Evolutionary conservation across 2,888 invertebrate species (phyloP).

Genomic region (Macaria notata): DNA sequence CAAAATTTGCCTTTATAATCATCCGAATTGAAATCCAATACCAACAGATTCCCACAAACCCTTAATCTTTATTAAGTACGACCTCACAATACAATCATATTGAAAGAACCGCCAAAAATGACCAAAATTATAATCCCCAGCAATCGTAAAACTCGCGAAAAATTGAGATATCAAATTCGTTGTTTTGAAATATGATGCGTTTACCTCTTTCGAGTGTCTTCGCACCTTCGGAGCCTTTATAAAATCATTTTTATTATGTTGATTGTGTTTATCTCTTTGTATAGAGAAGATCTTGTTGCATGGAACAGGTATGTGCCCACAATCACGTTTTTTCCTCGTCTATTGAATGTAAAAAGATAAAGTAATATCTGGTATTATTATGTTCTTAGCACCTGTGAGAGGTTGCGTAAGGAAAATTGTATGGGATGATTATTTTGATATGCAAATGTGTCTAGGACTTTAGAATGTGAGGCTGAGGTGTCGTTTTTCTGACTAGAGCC

Average conservation of each 20-base stretch:
- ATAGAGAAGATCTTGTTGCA: slow-evolving; percentile 60
- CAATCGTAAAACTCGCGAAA: slow-evolving; percentile 54
- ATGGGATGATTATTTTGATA: slow-evolving; percentile 44
- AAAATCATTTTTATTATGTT: slow-evolving; percentile 61
- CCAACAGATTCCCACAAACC: background rate
- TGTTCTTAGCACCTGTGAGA: slow-evolving; percentile 51
- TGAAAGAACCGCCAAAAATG: slow-evolving; percentile 5
- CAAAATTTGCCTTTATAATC: too few species aligned
- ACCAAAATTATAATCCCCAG: slow-evolving; percentile 30
- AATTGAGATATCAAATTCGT: slow-evolving; percentile 65
- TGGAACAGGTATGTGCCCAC: slow-evolving; percentile 62
- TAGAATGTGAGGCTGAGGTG: slow-evolving; percentile 14
- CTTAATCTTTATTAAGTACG: slow-evolving; percentile 4
- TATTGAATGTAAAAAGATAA: slow-evolving; percentile 46
- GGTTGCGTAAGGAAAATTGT: slow-evolving; percentile 34
- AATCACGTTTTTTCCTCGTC: slow-evolving; percentile 51
- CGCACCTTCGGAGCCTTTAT: slow-evolving; percentile 54
- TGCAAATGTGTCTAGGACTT: slow-evolving; percentile 45
- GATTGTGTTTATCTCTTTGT: slow-evolving; percentile 58
- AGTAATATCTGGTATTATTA: slow-evolving; percentile 40
- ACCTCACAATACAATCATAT: slow-evolving; percentile 1
- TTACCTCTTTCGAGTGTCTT: slow-evolving; percentile 58
- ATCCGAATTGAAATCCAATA: too few species aligned
- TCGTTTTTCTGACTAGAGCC: slow-evolving; percentile 11
- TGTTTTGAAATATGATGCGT: slow-evolving; percentile 72